phyloP scores from a whole-genome alignment of 1,140 invertebrate genomes.

The Dreissena rostriformis region DNA sequence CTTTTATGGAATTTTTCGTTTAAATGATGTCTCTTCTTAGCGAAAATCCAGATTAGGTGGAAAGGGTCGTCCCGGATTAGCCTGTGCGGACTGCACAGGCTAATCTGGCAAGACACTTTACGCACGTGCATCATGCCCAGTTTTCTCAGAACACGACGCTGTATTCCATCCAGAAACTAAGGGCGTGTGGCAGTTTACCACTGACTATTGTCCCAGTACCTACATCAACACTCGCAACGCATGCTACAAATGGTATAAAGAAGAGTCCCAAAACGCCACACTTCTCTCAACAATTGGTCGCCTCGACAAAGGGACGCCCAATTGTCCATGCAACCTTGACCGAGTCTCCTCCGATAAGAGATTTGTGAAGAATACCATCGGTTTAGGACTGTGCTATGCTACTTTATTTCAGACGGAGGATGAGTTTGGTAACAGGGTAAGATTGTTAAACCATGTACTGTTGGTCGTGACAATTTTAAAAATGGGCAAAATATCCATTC shows the following conservation, averaged over 20 bases:
- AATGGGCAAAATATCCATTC: no score
- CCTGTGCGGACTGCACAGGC: no score
- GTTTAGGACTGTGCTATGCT: slow-evolving; percentile 13
- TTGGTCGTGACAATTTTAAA: not conserved
- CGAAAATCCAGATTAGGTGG: no score
- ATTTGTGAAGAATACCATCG: not conserved
- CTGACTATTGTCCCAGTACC: slow-evolving; percentile 12
- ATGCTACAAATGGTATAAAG: slow-evolving; percentile 16
- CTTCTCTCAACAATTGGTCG: not conserved
- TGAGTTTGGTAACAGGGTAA: slow-evolving; percentile 19
- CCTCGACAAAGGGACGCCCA: not conserved
- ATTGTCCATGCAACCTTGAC: slow-evolving; percentile 12
- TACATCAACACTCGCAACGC: slow-evolving; percentile 11
- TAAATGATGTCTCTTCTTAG: no score
- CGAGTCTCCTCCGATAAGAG: slow-evolving; percentile 1
- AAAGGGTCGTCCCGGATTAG: no score
- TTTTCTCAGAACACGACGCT: no score
- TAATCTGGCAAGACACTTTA: no score
- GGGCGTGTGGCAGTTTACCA: slow-evolving; percentile 13
- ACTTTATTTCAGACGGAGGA: slow-evolving; percentile 13
- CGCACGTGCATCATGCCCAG: no score
- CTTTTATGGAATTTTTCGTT: no score
- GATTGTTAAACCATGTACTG: not conserved
- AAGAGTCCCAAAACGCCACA: not conserved
- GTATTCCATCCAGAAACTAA: not conserved